Conservation (phyloP, 2,888 invertebrate species). For the Prenolepis imparis region DNA sequence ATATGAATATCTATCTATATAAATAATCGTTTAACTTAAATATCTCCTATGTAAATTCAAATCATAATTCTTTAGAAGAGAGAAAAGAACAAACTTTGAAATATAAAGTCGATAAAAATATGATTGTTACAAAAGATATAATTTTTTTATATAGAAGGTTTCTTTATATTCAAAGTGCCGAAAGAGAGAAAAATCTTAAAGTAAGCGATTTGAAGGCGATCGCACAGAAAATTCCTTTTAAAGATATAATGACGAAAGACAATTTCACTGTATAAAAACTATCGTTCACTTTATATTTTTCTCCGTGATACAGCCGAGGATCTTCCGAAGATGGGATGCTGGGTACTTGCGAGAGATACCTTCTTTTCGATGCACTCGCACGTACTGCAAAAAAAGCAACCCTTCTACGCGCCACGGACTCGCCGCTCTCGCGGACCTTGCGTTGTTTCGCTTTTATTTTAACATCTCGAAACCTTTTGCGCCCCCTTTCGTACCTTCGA, state of each 20-base stretch:
- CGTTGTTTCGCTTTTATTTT: constrained; percentile 83
- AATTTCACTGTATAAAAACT: not conserved
- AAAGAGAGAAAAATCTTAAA: not conserved
- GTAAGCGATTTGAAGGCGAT: not conserved
- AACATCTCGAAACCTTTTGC: constrained; percentile 80
- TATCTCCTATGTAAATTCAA: not conserved
- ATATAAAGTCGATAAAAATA: not conserved
- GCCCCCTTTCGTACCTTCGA: constrained; percentile 65
- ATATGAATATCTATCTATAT: not conserved
- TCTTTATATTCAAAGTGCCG: not conserved
- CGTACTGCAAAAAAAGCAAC: constrained; percentile 77
- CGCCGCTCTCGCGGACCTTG: constrained; percentile 75
- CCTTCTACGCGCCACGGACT: constrained; percentile 70
- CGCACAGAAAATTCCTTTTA: not conserved
- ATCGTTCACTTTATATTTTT: not conserved
- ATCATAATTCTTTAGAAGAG: not conserved
- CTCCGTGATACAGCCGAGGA: no score
- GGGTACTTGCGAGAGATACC: constrained; percentile 77
- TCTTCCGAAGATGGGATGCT: not conserved
- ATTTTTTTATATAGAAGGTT: not conserved
- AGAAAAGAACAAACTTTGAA: not conserved
- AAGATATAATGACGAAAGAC: not conserved
- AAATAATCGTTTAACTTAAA: not conserved
- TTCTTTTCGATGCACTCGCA: constrained; percentile 76
- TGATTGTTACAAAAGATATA: not conserved